Evolutionary conservation across 37 sponge, comb jelly and placozoan genomes (phyloP), one percentile per base, ranked within the genome.

Genomic region (Oopsacas minuta): DNA sequence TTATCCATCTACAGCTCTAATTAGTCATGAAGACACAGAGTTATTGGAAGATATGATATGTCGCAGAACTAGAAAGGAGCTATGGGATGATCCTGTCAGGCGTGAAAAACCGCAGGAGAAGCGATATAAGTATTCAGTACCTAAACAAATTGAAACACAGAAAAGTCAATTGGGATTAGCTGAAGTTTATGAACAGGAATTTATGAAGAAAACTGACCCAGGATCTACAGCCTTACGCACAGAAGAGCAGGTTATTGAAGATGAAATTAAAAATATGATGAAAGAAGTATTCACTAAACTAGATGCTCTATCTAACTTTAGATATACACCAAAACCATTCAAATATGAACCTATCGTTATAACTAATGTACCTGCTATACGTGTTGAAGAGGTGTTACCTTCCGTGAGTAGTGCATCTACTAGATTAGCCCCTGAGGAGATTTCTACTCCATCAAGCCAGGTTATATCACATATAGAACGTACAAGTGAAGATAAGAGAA

Each of bases 151-250:
- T 39, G 89, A 95, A 38, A 93, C 93, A 39, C 96, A 94, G 87
- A 93, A 99, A 88, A 95, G 96, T 87, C 84, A 88, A 81, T 37
- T 86, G 75, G 95, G 99, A 52, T 46, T 99, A 36, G 93, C 93
- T 36, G 91, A 99, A 49, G 90, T 99, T 10, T 99, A 99, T 82
- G 99, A 99, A 42, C 88, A 94, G 81, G 99, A 99, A 37, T 99
- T 91, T 82, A 22, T 95, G 38, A 88, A 91, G 39, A 86, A 92
- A 82, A 87, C 90, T 32, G 86, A 32, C 0, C n/a, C n/a, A n/a
- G 84, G 83, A 42, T 89, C 85, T 51, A 39, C 37, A 25, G 38
- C 1, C 30, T 3, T 23, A 52, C 36, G 51, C 35, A 88, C 82
- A 36, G 84, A 94, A 84, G 91, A 90, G 25, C 84, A 90, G 39